Base-by-base conservation (phyloP, 2,113 vertebrate species). In the Deroptyus accipitrinus region DNA sequence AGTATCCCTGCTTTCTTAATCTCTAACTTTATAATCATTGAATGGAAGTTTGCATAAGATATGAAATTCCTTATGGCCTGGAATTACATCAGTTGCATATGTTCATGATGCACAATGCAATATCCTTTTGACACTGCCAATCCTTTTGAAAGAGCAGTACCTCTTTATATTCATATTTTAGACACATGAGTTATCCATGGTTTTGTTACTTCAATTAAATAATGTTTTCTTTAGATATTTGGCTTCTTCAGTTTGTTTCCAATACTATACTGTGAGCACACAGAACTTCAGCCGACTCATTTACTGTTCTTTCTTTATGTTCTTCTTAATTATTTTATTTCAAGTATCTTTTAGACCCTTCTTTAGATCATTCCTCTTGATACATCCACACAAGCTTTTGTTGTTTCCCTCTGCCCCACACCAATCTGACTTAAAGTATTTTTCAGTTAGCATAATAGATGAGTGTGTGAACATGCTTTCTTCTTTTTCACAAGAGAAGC, bases 91-190 rank as follows among this genome's bases (percentile, higher is more conserved):
- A 89, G 0, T 72, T 91, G 39, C 61, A 0, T 75, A 27, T 70
- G 19, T 79, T 90, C 51, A 64, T 96, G 82, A 92, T 95, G 73
- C 33, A 89, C 83, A 68, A 20, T 76, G 62, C 86, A 87, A 77
- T 54, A 67, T 7, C 10, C 16, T 70, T 83, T 54, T 41, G 23
- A 20, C 13, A 27, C 25, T 70, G 82, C 42, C 72, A 74, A 6
- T 25, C 11, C 41, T 61, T 95, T 44, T 75, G 52, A 95, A 92
- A 37, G 39, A 89, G 17, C 16, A 64, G 41, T 59, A 52, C 9
- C 4, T 90, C 61, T 81, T 88, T 70, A 49, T 54, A 33, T 72
- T 55, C 1, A 0, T 84, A 55, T 66, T 90, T 76, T 41, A 83
- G n/a, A 39, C 17, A 28, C 33, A 39, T 27, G 35, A 27, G 24